Conservation (phyloP, 1,140 invertebrate genomes). For the Hermatobates lingyangjiaoensis region DNA sequence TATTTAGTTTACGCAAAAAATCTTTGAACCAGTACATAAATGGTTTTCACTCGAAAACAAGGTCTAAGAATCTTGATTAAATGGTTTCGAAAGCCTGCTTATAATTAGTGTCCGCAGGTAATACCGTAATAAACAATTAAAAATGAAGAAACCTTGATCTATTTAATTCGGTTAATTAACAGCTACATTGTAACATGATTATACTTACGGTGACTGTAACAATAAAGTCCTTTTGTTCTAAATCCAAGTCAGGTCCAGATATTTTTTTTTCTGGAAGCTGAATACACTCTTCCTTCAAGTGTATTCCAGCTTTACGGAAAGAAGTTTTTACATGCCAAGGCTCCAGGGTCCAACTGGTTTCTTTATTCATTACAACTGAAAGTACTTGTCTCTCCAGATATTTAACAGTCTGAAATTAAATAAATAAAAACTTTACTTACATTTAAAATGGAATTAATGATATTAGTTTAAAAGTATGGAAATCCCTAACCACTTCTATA, state of each 20-base stretch:
- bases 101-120: no score
- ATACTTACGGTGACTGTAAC: conserved; percentile 48
- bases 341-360: conserved; percentile 57
- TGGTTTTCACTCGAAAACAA: no score
- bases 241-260: conserved; percentile 50
- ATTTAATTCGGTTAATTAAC: not conserved
- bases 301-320: conserved; percentile 44
- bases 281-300: conserved; percentile 47
- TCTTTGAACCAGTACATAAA: no score
- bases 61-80: no score
- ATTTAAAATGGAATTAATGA: no score
- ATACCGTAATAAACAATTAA: not conserved
- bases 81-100: no score
- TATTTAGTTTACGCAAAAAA: no score
- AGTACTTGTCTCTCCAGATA: conserved; percentile 11
- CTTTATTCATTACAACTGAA: conserved; percentile 49
- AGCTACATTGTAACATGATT: not conserved
- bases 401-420: conserved; percentile 32
- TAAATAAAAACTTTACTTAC: conserved; percentile 11
- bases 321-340: conserved; percentile 56
- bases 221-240: conserved; percentile 63
- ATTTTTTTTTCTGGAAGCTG: conserved; percentile 50
- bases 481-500: no score
- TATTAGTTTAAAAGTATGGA: no score
- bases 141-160: conserved; percentile 1